Base-by-base conservation (phyloP, 2,113 vertebrate genomes). In the Cynopterus brachyotis region DNA sequence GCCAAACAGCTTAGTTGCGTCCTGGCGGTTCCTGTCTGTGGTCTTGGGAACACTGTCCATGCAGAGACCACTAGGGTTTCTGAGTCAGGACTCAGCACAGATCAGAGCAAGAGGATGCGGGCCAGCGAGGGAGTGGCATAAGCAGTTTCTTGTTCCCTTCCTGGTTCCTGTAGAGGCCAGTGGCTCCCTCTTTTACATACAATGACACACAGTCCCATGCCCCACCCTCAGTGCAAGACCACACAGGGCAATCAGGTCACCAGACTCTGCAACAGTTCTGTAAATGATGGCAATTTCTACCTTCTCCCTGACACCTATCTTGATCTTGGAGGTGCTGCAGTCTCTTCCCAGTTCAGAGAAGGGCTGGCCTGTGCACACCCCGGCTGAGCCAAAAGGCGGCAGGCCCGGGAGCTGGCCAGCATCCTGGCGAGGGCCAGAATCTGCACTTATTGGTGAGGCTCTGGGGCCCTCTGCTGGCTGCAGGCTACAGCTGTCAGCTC, bases 401-500 rank as follows among this genome's bases (percentile, higher is more conserved):
- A 40, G 9, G 24, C 15, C 8, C 3, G 3, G 15, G 1, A 70
- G 72, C 57, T 26, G 76, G 76, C 42, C 13, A 79, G 72, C 22
- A 37, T 20, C 2, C 16, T 11, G 6, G 26, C 1, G 16, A 16
- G 6, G 24, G 32, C 35, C 57, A 8, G 32, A 47, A 2, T 24
- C 13, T 19, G 73, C 5, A n/a, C 50, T 89, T 64, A 97, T 96
- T 85, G 91, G 70, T 92, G 81, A 97, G 93, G 91, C 95, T 98
- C 88, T 94, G 97, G 88, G 84, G 98, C 98, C 98, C 98, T 94
- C 98, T 99, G 92, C 97, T 1, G 98, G 97, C 95, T 89, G 81
- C 37, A 90, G 47, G 0, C 6, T 97, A 50, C 37, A 93, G 94
- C 35, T 92, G 24, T 37, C 70, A 79, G 26, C 62, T 78, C 45